Base-by-base conservation (phyloP, 1,140 invertebrate genomes). In the Pseudomyrmex dendroicus region DNA sequence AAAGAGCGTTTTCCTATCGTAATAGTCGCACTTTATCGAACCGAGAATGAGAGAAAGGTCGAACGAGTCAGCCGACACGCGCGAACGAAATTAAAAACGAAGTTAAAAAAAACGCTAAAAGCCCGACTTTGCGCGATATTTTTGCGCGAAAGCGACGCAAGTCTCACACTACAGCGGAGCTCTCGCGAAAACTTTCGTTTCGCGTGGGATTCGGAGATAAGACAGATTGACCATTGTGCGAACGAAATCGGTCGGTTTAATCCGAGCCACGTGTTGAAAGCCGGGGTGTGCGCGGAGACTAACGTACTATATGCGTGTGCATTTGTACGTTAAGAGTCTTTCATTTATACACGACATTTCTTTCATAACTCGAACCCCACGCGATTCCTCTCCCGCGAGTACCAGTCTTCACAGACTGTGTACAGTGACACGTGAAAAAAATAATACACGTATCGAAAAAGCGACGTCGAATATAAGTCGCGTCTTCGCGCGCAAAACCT, bases 21-120 rank as follows among this genome's bases (percentile, higher is more conserved):
- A 72, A 80, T 70, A 59, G 54, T 80, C 76, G 67, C 76, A 59
- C 66, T 70, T 80, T 80, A 80, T 80, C 66, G n/a, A 72, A 80
- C 61, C 50, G 54, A 13, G 13, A 20, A 9, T 59, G 54, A 13
- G 13, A 20, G 12, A 80, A 66, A 80, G 76, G 76, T 80, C 76
- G 76, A 77, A 20, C 62, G 62, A 72, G 54, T 80, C 66, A 7
- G 5, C 35, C 35, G 35, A 59, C 59, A 54, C 44, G 35, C 68
- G 48, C 52, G 17, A 44, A 20, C n/a, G 17, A 68, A 59, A 61
- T 72, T 59, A 57, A 80, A 61, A 61, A 20, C 44, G 35, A 15
- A 44, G 8, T 57, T 22, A 64, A 46, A n/a, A 54, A 35, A n/a
- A 54, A 35, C 61, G 17, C 1, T 35, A 20, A 52, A 10, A 13